Conservation (phyloP, 2,113 vertebrate species). For the Crotalus helleri region DNA sequence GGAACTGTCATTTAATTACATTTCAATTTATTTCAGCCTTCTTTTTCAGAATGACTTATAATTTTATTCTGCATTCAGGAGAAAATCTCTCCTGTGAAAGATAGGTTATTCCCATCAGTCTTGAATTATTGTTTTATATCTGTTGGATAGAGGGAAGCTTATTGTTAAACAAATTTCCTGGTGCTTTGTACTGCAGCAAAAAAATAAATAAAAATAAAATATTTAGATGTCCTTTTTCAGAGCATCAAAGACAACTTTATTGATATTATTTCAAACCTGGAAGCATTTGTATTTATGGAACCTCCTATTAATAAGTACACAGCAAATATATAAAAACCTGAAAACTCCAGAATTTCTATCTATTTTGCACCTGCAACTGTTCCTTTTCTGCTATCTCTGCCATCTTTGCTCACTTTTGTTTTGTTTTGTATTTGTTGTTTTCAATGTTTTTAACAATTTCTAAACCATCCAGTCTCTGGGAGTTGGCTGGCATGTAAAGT, state of each 20-base stretch:
- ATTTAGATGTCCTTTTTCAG: neutral
- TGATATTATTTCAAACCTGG: neutral
- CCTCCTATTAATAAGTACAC: neutral
- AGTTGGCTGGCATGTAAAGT: neutral
- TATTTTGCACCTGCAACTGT: neutral
- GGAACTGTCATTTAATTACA: slow-evolving; percentile 46
- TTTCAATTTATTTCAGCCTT: slow-evolving; percentile 57
- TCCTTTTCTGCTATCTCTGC: neutral
- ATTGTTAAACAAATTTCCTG: slow-evolving; percentile 13
- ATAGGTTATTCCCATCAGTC: slow-evolving; percentile 55
- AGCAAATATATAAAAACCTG: neutral
- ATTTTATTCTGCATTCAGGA: slow-evolving; percentile 54
- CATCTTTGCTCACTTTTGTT: neutral
- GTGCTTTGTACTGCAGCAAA: neutral
- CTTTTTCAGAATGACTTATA: slow-evolving; percentile 47
- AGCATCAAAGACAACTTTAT: neutral
- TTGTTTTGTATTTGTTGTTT: neutral
- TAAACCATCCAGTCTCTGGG: neutral
- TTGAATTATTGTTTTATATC: slow-evolving; percentile 57
- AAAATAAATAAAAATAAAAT: neutral
- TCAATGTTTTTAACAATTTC: neutral
- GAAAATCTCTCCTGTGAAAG: slow-evolving; percentile 45
- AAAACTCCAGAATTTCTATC: neutral
- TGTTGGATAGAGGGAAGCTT: neutral
- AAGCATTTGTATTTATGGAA: neutral